Conservation (phyloP, 2,888 invertebrate species). For the Cosmia pyralina region DNA sequence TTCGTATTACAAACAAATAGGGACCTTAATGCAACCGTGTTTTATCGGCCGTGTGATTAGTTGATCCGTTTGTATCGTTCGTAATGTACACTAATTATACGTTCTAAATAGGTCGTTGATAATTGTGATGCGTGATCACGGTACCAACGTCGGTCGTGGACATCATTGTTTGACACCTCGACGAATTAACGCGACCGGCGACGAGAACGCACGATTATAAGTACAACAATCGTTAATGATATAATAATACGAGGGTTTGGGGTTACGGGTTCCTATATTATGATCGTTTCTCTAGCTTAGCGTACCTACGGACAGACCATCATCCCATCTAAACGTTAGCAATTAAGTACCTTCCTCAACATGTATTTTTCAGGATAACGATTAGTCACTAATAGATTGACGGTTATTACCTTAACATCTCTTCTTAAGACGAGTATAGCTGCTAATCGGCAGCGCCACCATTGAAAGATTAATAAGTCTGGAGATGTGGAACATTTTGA, state of each 20-base stretch:
- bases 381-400: background rate
- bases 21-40: slow-evolving; percentile 28
- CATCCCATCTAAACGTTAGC: no score
- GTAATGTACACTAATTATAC: slow-evolving; percentile 74
- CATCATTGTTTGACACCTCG: slow-evolving; percentile 60
- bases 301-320: background rate
- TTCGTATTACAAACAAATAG: slow-evolving; percentile 32
- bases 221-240: slow-evolving; percentile 16
- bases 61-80: slow-evolving; percentile 67
- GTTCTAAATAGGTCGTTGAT: slow-evolving; percentile 77
- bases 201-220: slow-evolving; percentile 48
- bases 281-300: background rate
- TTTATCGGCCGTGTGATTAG: slow-evolving; percentile 54
- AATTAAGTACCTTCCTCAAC: background rate
- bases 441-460: no score
- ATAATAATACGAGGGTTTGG: background rate
- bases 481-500: no score
- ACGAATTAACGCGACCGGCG: slow-evolving; percentile 54
- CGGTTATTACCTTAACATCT: background rate
- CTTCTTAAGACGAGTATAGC: background rate
- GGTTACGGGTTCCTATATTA: slow-evolving; percentile 3
- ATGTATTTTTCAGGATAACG: background rate
- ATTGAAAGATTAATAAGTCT: no score
- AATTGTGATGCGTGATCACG: slow-evolving; percentile 69
- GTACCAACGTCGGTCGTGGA: slow-evolving; percentile 27